Base-by-base conservation (phyloP, 2,888 invertebrate genomes). In the Ophion costatus region DNA sequence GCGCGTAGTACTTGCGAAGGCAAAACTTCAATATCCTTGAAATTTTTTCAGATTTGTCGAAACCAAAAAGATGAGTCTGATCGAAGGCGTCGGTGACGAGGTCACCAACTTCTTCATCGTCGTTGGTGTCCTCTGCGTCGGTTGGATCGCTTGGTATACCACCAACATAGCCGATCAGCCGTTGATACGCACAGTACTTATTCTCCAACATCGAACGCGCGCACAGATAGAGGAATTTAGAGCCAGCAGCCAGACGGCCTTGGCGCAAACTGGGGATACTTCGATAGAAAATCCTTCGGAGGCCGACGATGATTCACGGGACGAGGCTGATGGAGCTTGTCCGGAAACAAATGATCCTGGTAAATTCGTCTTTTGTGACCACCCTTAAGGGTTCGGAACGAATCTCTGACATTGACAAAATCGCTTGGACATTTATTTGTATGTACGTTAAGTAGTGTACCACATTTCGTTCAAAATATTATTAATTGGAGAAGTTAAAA, bases 21-120 rank as follows among this genome's bases (percentile, higher is more conserved):
- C n/a, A 22, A 22, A 9, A 22, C n/a, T 17, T 59, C 29, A 29
- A 24, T 6, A 20, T 33, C 9, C 33, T 77, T 59, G n/a, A 11
- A 24, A 7, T 42, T 0, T 76, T 84, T 69, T 10, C 33, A 84
- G 84, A 77, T 77, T 82, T 38, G 69, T 74, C 69, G 70, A 73
- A 6, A 81, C 82, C 0, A 80, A 67, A 91, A 95, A 92, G 90
- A 97, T 97, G 97, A 94, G 96, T 89, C 94, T 97, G 91, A 97
- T 97, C 89, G 97, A 97, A 92, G 97, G 97, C 69, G 95, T 98
- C 82, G 97, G 97, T 33, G 97, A 97, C 94, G 98, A 98, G 94
- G 97, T 98, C 85, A 95, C 96, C 71, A 95, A 97, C 91, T 96
- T 96, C 91, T 95, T 97, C 91, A 94, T 96, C 74, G 94, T 95